Conservation (phyloP, 2,113 vertebrate genomes). For the Proteles cristata region DNA sequence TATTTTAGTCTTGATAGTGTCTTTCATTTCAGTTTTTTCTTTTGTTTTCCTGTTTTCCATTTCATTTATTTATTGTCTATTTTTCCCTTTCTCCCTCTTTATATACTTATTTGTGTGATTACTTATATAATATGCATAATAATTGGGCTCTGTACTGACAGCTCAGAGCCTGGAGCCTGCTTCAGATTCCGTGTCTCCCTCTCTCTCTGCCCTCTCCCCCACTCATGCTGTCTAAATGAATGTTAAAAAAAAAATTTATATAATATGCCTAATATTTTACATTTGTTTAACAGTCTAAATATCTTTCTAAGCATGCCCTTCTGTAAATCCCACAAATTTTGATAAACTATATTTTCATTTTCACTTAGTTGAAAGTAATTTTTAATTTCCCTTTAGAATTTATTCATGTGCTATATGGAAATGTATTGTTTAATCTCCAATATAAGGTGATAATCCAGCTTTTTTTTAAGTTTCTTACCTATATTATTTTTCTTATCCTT, state of each 20-base stretch:
- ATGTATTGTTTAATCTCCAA: not conserved
- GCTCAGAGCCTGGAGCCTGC: too few species aligned
- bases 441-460: not conserved
- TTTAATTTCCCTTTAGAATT: not conserved
- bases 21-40: not conserved
- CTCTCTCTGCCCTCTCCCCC: too few species aligned
- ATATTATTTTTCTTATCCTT: not conserved
- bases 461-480: not conserved
- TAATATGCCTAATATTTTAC: not conserved
- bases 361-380: not conserved
- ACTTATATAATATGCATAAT: not conserved
- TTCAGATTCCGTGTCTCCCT: too few species aligned
- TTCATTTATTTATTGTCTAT: not conserved
- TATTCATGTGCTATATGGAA: not conserved
- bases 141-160: too few species aligned
- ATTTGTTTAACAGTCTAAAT: not conserved
- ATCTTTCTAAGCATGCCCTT: not conserved
- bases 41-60: not conserved
- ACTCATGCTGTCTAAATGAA: too few species aligned
- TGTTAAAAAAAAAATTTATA: too few species aligned
- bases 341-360: not conserved
- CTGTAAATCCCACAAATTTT: not conserved
- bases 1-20: not conserved
- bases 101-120: not conserved
- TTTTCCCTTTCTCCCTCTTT: not conserved